Conservation (phyloP, 2,797 vertebrate species). For the Neomorphus geoffroyi region DNA sequence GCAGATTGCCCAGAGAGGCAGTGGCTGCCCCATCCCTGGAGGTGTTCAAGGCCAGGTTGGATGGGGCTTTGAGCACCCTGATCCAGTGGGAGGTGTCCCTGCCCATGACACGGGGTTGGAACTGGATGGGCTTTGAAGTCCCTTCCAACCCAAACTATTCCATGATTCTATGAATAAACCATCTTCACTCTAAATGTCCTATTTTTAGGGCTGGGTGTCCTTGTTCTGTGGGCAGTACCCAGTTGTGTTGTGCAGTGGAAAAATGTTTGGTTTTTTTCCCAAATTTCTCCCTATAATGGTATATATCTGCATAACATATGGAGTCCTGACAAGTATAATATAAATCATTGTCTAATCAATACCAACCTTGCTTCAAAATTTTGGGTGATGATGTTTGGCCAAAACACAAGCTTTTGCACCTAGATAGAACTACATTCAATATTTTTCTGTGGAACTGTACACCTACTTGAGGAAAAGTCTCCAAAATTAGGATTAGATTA, state of each 20-base stretch:
- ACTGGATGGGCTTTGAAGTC: no score
- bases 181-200: not conserved
- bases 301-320: not conserved
- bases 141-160: no score
- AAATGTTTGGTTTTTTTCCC: not conserved
- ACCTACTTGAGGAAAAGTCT: not conserved
- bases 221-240: not conserved
- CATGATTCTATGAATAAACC: not conserved
- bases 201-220: not conserved
- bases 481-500: not conserved
- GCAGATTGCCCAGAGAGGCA: no score
- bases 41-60: no score
- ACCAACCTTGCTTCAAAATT: not conserved
- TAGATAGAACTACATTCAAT: not conserved
- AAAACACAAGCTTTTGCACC: not conserved
- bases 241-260: not conserved
- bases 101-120: no score
- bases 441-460: not conserved
- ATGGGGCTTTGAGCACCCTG: no score
- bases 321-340: not conserved
- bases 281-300: not conserved
- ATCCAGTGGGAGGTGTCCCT: no score
- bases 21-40: no score
- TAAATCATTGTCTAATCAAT: not conserved
- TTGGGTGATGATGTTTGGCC: not conserved